Evolutionary conservation across 92 coral and sea anemone genomes (phyloP).

Genomic region (Epizoanthus stellaris): DNA sequence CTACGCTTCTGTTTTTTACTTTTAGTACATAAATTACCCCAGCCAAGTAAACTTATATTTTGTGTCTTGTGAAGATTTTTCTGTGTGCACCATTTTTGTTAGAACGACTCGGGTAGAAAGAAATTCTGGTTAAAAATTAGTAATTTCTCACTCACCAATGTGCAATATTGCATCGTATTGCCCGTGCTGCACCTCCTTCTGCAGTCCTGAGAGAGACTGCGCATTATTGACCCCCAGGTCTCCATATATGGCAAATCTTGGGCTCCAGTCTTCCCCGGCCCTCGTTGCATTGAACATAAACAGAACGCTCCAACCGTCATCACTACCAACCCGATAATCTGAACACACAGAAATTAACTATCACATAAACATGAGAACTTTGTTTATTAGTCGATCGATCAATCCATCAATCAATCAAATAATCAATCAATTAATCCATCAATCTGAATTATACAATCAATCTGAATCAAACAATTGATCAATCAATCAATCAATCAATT

Average conservation of each 20-base stretch:
- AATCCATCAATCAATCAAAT: background rate
- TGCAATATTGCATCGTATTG: slow-evolving; percentile 91
- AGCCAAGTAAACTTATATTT: too few relatives aligned
- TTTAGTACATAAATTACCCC: too few relatives aligned
- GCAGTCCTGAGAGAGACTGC: slow-evolving; percentile 85
- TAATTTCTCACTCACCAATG: slow-evolving; percentile 72
- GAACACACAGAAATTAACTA: background rate
- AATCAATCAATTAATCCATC: background rate
- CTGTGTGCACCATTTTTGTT: background rate
- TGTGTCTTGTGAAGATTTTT: background rate
- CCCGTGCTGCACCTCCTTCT: slow-evolving; percentile 86
- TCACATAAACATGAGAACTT: background rate
- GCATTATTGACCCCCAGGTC: slow-evolving; percentile 96
- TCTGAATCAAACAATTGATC: too few relatives aligned
- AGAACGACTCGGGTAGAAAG: background rate
- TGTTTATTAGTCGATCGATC: too few relatives aligned
- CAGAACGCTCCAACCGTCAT: slow-evolving; percentile 92
- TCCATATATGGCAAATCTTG: slow-evolving; percentile 94
- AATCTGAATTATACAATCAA: background rate
- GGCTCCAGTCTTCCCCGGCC: slow-evolving; percentile 84
- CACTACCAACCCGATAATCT: slow-evolving; percentile 96
- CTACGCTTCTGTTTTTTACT: too few relatives aligned
- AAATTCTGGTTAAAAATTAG: background rate
- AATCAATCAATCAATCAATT: too few relatives aligned
- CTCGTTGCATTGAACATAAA: slow-evolving; percentile 83